phyloP scores from a whole-genome alignment of 2,797 vertebrate genomes.

The Hybognathus amarus region DNA sequence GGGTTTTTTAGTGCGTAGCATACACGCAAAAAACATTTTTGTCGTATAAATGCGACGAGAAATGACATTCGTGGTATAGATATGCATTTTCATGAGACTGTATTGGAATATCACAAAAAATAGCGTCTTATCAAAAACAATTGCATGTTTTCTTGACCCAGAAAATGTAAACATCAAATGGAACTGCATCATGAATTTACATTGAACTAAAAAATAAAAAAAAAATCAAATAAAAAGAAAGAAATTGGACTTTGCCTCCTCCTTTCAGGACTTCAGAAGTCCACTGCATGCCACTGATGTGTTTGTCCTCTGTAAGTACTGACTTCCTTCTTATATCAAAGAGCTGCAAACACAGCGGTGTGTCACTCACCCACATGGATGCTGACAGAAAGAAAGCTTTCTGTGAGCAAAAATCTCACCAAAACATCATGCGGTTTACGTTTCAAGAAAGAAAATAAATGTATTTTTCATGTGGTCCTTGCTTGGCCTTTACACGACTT shows the following conservation, averaged over 20 bases:
- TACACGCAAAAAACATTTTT: no score
- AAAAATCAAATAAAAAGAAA: neutral
- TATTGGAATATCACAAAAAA: no score
- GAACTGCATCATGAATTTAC: neutral
- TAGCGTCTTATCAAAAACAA: no score
- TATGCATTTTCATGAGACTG: no score
- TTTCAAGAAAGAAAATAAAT: neutral
- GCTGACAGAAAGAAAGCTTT: slow-evolving; percentile 41
- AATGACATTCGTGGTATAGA: no score
- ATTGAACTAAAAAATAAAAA: neutral
- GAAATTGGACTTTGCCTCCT: slow-evolving; percentile 2
- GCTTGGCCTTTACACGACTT: slow-evolving; percentile 4
- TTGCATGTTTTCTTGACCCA: neutral
- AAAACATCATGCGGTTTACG: neutral
- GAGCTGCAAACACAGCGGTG: slow-evolving; percentile 1
- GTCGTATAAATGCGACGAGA: no score
- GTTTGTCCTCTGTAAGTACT: slow-evolving; percentile 7
- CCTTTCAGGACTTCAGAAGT: neutral
- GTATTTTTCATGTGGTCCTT: neutral
- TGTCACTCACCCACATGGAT: slow-evolving; percentile 34
- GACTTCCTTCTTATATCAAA: slow-evolving; percentile 26
- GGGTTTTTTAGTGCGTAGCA: no score
- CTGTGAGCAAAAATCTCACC: neutral
- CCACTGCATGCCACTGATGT: neutral
- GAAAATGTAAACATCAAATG: slow-evolving; percentile 23